Evolutionary conservation across 2,797 vertebrate species (phyloP).

Genomic region (Cirrhinus molitorella): DNA sequence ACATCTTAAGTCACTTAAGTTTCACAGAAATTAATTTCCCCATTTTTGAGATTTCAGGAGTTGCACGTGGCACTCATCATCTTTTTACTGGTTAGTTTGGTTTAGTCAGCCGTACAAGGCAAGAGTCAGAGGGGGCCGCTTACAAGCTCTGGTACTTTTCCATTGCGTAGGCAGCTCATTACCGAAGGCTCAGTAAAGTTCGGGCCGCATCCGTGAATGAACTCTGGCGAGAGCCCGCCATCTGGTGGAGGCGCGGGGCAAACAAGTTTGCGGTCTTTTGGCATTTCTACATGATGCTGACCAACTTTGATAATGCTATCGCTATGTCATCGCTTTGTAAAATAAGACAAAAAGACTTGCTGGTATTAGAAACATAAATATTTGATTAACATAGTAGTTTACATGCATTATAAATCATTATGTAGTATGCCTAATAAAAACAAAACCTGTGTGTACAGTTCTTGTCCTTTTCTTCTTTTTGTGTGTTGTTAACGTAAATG

Average conservation of each 20-base stretch:
- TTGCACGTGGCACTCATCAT: not conserved
- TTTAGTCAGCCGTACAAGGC: constrained; percentile 30
- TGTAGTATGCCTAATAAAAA: no score
- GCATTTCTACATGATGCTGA: not conserved
- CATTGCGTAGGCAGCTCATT: constrained; percentile 51
- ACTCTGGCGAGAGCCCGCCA: constrained; percentile 31
- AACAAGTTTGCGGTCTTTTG: no score
- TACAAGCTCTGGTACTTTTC: constrained; percentile 60
- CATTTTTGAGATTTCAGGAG: constrained; percentile 8
- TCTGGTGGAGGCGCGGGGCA: constrained; percentile 45
- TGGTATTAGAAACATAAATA: not conserved
- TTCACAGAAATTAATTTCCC: not conserved
- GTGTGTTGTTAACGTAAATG: not conserved
- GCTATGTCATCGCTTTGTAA: not conserved
- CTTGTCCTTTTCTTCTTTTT: not conserved
- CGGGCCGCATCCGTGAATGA: not conserved
- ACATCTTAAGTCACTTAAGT: constrained; percentile 28
- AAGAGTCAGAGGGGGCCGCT: not conserved
- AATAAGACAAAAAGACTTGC: not conserved
- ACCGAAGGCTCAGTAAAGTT: not conserved
- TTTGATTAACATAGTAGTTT: no score
- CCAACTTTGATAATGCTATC: not conserved
- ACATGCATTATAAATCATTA: not conserved
- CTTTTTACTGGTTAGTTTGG: not conserved
- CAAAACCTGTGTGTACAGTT: no score